phyloP scores from a whole-genome alignment of 1,140 invertebrate species.

The Euwallacea similis region DNA sequence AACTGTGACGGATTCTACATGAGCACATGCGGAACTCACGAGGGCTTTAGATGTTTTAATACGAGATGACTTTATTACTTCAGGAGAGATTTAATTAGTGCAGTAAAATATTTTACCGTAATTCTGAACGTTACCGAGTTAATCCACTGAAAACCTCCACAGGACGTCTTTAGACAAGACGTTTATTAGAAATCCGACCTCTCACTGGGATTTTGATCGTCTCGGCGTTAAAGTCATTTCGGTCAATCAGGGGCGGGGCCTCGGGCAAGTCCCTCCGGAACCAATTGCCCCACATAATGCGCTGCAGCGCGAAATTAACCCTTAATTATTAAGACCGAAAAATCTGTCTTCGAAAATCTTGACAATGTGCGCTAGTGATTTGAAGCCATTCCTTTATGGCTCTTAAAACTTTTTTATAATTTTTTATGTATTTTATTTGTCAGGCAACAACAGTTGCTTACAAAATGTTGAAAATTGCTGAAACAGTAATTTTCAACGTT shows the following conservation, averaged over 20 bases:
- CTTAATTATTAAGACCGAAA: too few relatives aligned
- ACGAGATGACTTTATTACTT: background rate
- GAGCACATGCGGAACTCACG: background rate
- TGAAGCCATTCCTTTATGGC: background rate
- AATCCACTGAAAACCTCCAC: background rate
- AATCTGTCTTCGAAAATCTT: too few relatives aligned
- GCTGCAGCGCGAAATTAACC: too few relatives aligned
- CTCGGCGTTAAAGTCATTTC: background rate
- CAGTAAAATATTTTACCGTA: slow-evolving; percentile 3
- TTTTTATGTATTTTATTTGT: too few relatives aligned
- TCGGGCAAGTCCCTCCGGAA: too few relatives aligned
- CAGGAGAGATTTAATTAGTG: background rate
- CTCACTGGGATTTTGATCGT: slow-evolving; percentile 1
- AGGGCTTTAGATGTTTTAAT: background rate
- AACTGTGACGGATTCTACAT: background rate
- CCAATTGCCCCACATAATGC: too few relatives aligned
- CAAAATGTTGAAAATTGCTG: too few relatives aligned
- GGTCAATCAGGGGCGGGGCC: too few relatives aligned
- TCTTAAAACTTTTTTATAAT: too few relatives aligned
- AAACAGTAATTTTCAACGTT: too few relatives aligned
- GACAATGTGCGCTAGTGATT: too few relatives aligned
- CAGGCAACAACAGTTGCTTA: too few relatives aligned
- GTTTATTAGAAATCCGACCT: slow-evolving; percentile 3
- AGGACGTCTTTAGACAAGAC: background rate
- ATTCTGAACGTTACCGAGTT: slow-evolving; percentile 1